Conservation (phyloP, 2,797 vertebrate species). For the Sebastolobus altivelis region DNA sequence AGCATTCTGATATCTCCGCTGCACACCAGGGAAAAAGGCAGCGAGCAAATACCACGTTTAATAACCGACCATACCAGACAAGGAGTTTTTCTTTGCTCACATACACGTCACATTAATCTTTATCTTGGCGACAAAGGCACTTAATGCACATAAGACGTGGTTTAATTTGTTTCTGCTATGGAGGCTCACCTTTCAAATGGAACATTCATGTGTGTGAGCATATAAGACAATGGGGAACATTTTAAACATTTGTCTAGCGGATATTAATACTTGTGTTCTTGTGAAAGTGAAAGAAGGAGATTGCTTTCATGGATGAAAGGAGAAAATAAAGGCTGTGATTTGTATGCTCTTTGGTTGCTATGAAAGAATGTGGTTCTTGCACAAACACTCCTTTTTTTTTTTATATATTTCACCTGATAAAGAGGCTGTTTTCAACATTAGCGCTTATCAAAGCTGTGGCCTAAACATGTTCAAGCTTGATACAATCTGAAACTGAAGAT, state of each 20-base stretch:
- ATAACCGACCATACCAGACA: conserved; percentile 1
- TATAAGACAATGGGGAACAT: neutral
- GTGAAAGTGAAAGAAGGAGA: neutral
- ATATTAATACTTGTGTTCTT: neutral
- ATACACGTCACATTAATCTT: neutral
- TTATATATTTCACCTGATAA: neutral
- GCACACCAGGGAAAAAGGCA: neutral
- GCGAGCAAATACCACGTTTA: conserved; percentile 25
- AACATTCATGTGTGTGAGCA: neutral
- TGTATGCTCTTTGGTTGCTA: neutral
- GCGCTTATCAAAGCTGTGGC: neutral
- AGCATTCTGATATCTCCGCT: neutral
- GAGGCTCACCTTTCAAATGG: neutral
- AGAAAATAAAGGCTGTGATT: neutral
- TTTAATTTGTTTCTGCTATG: neutral
- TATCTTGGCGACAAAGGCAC: neutral
- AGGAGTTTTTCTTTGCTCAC: neutral
- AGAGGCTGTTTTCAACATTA: neutral
- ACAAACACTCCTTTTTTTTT: neutral
- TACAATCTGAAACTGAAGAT: neutral
- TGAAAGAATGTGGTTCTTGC: neutral
- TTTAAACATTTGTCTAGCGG: neutral
- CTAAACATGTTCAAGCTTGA: neutral
- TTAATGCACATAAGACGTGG: neutral
- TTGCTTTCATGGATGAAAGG: neutral